Base-by-base conservation (phyloP, 2,113 vertebrate genomes). In the Sander lucioperca region DNA sequence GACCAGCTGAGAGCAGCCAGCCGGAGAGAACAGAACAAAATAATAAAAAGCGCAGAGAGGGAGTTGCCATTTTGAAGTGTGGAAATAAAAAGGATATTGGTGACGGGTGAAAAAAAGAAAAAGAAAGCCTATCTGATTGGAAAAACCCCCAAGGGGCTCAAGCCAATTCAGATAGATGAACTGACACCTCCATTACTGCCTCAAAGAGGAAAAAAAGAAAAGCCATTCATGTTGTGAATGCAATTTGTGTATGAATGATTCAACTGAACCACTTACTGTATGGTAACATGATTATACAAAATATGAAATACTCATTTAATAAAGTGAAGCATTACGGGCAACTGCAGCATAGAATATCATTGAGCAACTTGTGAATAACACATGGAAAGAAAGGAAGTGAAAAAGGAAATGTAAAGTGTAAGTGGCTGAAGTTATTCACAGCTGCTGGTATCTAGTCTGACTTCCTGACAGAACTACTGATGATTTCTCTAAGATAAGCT, bases 31-130 rank as follows among this genome's bases (percentile, higher is more conserved):
- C 25, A 39, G 62, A 58, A 48, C 50, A 36, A 53, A 57, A 76
- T 5, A 27, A 76, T 36, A 4, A 74, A 64, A 10, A 51, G 7
- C 16, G 25, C 15, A 23, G 50, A 36, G 64, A 72, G 30, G 57
- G 76, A 65, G 75, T 23, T 90, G 85, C 74, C 74, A 91, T 87
- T 92, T 87, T 65, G 25, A 69, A 51, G 54, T 70, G 25, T 13
- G n/a, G 6, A 16, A 57, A 30, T 6, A 72, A 53, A 19, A 54
- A 77, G 16, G 33, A 27, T 3, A n/a, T 2, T 45, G 27, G 59
- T 43, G 65, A 73, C 4, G 9, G 19, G 16, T 30, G n/a, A 16
- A 25, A 25, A 58, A n/a, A 25, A 11, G 39, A 43, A 59, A n/a
- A 2, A 56, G n/a, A 73, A 82, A 47, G 36, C 25, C 30, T 19